A percentile compares a stretch with the other conserved stretches of the same genome.
Evolutionary conservation across 2,113 vertebrate species (phyloP).

Genomic region (Ptyas mucosa): DNA sequence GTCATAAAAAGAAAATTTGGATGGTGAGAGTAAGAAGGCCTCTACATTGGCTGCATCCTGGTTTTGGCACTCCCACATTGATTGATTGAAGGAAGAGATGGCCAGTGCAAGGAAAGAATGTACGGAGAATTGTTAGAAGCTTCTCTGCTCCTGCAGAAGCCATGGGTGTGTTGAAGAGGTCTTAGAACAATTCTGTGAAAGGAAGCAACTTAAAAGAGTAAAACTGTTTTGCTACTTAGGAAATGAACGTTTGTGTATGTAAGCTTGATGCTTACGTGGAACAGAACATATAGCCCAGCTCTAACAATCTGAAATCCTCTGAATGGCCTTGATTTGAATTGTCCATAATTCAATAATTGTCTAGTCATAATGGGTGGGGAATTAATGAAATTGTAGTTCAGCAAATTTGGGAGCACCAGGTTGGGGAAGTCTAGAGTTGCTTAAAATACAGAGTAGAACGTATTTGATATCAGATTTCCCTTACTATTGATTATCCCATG

Average conservation of each 20-base stretch:
- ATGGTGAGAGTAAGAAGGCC: not conserved
- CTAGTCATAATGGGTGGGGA: not conserved
- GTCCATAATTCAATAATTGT: not conserved
- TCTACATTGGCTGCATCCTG: not conserved
- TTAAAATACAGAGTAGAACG: conserved; percentile 10
- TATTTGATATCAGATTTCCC: conserved; percentile 49
- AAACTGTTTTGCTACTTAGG: not conserved
- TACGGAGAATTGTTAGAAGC: not conserved
- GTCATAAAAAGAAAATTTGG: not conserved
- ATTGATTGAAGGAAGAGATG: not conserved
- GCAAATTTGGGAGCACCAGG: not conserved
- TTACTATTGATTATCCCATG: conserved; percentile 53
- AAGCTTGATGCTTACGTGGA: conserved; percentile 23
- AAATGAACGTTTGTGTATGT: not conserved
- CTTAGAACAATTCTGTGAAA: not conserved
- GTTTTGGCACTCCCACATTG: not conserved
- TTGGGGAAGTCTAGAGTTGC: not conserved
- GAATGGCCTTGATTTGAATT: not conserved
- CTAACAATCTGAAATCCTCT: not conserved
- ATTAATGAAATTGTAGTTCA: not conserved
- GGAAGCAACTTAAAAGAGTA: conserved; percentile 1
- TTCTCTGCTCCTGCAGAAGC: not conserved
- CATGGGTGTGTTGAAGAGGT: not conserved
- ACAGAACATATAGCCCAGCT: conserved; percentile 15
- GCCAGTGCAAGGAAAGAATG: not conserved